Percentiles rank a stretch among this genome's conserved stretches.
Conservation (phyloP, 2,888 invertebrate genomes). For the Scaptodrosophila latifasciaeformis region DNA sequence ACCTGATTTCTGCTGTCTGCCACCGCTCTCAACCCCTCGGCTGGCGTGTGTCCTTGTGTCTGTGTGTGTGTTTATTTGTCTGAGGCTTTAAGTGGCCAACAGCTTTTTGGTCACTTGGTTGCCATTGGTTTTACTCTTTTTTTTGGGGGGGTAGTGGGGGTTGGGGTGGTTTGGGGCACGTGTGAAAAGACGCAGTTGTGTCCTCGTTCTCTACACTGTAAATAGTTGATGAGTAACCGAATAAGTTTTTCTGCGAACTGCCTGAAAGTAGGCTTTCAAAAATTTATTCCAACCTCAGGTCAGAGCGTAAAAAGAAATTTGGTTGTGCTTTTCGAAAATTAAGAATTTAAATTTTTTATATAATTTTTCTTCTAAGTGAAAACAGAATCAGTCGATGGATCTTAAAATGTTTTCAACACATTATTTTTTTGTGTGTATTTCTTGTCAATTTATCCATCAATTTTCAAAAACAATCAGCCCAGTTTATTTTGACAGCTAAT, state of each 20-base stretch:
- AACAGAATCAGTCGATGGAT: no score
- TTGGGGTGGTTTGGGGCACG: slow-evolving; percentile 34
- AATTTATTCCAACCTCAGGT: background rate
- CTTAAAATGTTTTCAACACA: no score
- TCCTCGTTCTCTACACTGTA: no score
- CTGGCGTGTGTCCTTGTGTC: slow-evolving; percentile 8
- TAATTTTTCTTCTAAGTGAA: no score
- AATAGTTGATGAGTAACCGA: no score
- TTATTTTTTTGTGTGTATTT: no score
- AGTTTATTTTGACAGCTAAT: slow-evolving; percentile 62
- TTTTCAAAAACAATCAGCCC: background rate
- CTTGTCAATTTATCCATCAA: no score
- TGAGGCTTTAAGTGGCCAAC: slow-evolving; percentile 47
- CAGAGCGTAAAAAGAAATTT: background rate
- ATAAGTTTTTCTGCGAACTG: no score
- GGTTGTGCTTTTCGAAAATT: background rate
- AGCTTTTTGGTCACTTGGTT: slow-evolving; percentile 31
- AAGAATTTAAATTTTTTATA: no score
- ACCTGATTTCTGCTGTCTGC: slow-evolving; percentile 3
- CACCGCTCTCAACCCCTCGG: no score
- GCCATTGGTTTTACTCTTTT: slow-evolving; percentile 5
- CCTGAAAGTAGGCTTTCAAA: slow-evolving; percentile 2
- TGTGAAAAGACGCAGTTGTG: slow-evolving; percentile 53
- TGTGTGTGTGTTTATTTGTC: slow-evolving; percentile 6
- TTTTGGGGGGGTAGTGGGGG: no score